Percentiles rank a stretch among this genome's conserved stretches.
These are phyloP conservation scores for Morelia viridis DNA, from an alignment of 2,797 vertebrate species.

Conservation along the genomic window DNA sequence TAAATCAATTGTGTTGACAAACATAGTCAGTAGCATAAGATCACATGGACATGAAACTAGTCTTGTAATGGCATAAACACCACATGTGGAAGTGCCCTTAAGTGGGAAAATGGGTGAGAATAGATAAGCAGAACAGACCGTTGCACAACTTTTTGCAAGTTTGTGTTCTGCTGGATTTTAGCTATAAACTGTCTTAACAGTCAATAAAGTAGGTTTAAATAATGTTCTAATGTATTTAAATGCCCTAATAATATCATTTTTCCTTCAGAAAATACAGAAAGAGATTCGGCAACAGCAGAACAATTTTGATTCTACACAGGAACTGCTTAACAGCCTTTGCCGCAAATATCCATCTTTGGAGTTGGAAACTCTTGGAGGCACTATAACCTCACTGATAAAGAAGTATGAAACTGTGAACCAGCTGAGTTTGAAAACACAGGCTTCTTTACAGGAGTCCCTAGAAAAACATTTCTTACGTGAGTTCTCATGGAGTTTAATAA, in stretches of 20 bases:
- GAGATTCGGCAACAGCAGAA: conserved; percentile 84
- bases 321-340: conserved; percentile 86
- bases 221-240: background rate
- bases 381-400: conserved; percentile 84
- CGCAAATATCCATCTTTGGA: conserved; percentile 87
- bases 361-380: conserved; percentile 81
- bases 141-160: background rate
- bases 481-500: conserved; percentile 31
- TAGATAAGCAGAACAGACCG: no score
- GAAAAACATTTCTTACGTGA: conserved; percentile 87
- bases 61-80: no score
- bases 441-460: conserved; percentile 84
- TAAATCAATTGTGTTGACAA: no score
- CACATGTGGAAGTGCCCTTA: background rate
- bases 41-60: no score
- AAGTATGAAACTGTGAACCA: conserved; percentile 85
- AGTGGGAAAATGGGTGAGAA: no score
- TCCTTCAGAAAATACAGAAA: conserved; percentile 83
- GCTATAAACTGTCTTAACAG: background rate
- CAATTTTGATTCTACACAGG: conserved; percentile 81
- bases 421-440: conserved; percentile 80
- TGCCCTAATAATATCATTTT: conserved; percentile 17
- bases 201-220: background rate
- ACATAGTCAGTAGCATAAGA: no score
- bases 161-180: background rate